These are phyloP conservation scores for Phoeniculus purpureus DNA, from an alignment of 2,797 vertebrate genomes.

Conservation along the genomic window DNA sequence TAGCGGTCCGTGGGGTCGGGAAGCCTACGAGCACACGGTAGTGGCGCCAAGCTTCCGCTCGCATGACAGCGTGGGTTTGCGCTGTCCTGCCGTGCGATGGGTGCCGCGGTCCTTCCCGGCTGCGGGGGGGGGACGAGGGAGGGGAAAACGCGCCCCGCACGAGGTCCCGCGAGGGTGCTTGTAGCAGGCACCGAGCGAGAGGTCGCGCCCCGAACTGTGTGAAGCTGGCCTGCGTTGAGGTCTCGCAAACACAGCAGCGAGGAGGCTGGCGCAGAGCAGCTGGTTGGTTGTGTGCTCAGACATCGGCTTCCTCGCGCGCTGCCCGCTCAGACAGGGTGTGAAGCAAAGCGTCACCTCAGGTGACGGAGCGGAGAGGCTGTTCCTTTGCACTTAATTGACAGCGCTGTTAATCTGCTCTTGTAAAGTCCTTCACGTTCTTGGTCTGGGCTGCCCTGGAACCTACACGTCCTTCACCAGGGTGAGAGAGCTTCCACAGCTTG, in stretches of 20 bases:
- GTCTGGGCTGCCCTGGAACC: background rate
- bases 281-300: background rate
- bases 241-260: background rate
- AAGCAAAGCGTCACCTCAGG: background rate
- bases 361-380: background rate
- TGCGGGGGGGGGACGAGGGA: background rate
- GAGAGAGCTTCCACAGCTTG: background rate
- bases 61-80: background rate
- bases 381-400: constrained; percentile 2
- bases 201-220: background rate
- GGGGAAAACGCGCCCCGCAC: background rate
- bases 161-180: background rate
- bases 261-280: background rate
- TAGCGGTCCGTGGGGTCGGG: background rate
- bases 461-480: background rate
- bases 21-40: background rate
- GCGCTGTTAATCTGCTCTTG: background rate
- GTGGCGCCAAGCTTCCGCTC: background rate
- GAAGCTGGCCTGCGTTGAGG: background rate
- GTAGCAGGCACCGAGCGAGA: background rate
- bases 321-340: background rate
- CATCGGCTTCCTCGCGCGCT: background rate
- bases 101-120: background rate
- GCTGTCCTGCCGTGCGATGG: background rate
- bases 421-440: background rate